Evolutionary conservation across 2,113 vertebrate species (phyloP).

Genomic region (Alosa alosa): DNA sequence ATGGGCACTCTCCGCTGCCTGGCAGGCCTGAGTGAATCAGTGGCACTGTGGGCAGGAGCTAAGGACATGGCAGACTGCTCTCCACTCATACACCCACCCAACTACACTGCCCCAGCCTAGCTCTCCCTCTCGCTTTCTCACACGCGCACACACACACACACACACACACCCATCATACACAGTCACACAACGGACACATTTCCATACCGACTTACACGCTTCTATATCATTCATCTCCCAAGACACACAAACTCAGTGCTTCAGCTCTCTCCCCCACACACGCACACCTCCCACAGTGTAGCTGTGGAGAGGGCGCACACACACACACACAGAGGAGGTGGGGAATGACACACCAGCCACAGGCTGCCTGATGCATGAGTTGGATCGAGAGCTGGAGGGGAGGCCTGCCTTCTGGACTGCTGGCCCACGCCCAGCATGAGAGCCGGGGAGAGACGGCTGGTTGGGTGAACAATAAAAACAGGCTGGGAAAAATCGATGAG

Average conservation of each 20-base stretch:
- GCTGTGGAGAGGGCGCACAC: not conserved
- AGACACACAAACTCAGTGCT: not conserved
- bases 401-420: not conserved
- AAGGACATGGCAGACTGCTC: not conserved
- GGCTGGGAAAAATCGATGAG: not conserved
- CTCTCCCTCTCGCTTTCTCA: not conserved
- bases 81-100: not conserved
- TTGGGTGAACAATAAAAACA: not conserved
- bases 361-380: not conserved
- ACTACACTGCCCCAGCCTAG: not conserved
- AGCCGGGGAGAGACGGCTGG: no score
- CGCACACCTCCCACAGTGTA: not conserved
- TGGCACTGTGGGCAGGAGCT: not conserved
- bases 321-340: not conserved
- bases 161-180: not conserved
- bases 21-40: not conserved
- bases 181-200: not conserved
- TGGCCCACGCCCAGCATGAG: not conserved
- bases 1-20: not conserved
- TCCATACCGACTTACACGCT: not conserved
- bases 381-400: not conserved
- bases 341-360: slow-evolving; percentile 10
- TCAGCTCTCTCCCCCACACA: not conserved
- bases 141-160: not conserved
- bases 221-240: not conserved